A percentile compares a stretch with the other conserved stretches of the same genome.
phyloP scores from a whole-genome alignment of 2,113 vertebrate species.

The Oenanthe melanoleuca region DNA sequence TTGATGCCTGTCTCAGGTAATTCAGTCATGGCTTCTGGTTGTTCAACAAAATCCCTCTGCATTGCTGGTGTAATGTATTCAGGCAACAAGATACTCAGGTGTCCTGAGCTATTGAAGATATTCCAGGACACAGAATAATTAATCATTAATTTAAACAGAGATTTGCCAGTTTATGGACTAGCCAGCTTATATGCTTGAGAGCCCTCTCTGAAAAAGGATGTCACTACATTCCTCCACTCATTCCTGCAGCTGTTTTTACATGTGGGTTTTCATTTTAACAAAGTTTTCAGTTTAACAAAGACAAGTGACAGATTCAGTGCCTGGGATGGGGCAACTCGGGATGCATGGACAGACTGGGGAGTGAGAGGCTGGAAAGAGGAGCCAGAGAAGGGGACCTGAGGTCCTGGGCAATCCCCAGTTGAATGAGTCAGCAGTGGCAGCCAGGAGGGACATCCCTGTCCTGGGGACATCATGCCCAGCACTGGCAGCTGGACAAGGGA shows the following conservation, averaged over 20 bases:
- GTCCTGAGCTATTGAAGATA: background rate
- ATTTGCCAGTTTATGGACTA: background rate
- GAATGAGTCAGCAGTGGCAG: no score
- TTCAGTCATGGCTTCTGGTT: background rate
- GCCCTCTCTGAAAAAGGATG: background rate
- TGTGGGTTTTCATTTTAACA: background rate
- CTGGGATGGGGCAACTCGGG: background rate
- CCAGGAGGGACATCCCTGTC: background rate
- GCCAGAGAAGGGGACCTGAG: rapidly evolving
- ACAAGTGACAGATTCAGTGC: background rate
- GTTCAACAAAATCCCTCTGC: background rate
- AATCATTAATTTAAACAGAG: background rate
- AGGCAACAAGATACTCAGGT: background rate
- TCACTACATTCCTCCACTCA: rapidly evolving
- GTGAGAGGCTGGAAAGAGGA: background rate
- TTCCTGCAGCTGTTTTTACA: background rate
- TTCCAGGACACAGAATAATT: background rate
- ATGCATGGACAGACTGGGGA: background rate
- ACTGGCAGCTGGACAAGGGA: rapidly evolving
- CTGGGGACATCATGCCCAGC: background rate
- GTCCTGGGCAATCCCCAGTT: rapidly evolving
- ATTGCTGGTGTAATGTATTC: background rate
- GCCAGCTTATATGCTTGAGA: background rate
- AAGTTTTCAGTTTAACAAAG: background rate
- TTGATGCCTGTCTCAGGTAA: background rate